Conservation (phyloP, 2,797 vertebrate genomes). For the Poecile montanus region DNA sequence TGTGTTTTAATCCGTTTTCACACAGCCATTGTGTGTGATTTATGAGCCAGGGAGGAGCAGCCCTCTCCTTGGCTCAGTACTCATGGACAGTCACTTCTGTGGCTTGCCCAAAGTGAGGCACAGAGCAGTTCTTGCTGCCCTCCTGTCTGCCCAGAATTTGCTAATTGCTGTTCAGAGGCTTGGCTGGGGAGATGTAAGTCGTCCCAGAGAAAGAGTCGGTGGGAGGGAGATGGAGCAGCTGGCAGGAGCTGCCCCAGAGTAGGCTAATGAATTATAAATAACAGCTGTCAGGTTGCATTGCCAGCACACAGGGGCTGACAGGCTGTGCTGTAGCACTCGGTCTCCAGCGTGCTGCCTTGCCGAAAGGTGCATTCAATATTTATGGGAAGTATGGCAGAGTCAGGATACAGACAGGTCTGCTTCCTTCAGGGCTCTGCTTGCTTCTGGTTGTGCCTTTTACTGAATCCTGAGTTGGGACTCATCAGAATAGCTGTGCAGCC, state of each 20-base stretch:
- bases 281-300: conserved; percentile 60
- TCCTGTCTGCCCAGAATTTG: not conserved
- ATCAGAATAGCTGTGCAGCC: not conserved
- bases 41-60: not conserved
- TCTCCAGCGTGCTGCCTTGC: conserved; percentile 1
- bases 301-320: conserved; percentile 4
- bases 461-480: not conserved
- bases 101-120: not conserved
- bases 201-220: not conserved
- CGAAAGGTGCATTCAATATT: conserved; percentile 66
- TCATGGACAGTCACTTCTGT: not conserved
- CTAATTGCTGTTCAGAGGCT: conserved; percentile 36
- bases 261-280: conserved; percentile 74
- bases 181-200: not conserved
- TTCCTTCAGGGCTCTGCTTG: not conserved
- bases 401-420: not conserved
- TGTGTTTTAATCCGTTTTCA: not conserved
- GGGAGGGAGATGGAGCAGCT: conserved; percentile 49
- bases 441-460: not conserved
- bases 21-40: not conserved
- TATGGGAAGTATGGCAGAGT: not conserved
- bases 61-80: not conserved
- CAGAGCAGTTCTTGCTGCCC: not conserved
- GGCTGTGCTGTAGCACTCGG: not conserved
- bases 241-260: conserved; percentile 54